Conservation (phyloP, 2,113 vertebrate genomes). For the Corythornis cristatus region DNA sequence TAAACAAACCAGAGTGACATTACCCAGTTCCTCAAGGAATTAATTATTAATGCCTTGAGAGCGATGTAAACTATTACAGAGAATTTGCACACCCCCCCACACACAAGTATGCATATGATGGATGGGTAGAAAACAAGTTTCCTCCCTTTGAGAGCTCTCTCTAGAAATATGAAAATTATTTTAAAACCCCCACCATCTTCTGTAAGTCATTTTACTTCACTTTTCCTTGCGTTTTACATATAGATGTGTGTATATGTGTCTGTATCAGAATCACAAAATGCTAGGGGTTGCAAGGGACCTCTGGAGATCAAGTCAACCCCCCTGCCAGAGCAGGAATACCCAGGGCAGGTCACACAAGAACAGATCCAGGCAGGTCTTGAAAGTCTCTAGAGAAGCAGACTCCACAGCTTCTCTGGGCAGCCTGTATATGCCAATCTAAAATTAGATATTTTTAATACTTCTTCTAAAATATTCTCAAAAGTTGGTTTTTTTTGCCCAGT, state of each 20-base stretch:
- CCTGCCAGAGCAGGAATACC: too few species aligned
- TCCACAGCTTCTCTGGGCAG: too few species aligned
- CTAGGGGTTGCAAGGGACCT: too few species aligned
- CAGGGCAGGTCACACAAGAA: too few species aligned
- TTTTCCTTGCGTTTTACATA: background rate
- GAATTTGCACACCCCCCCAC: background rate
- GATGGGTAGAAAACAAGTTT: background rate
- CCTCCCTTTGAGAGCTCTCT: background rate
- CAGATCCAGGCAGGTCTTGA: too few species aligned
- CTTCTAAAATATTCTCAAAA: background rate
- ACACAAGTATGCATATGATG: fast-evolving
- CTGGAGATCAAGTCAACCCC: too few species aligned
- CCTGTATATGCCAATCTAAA: background rate
- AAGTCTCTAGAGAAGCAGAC: too few species aligned
- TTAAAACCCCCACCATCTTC: background rate
- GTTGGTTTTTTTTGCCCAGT: too few species aligned
- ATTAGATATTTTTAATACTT: background rate
- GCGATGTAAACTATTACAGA: background rate
- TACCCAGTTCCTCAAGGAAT: background rate
- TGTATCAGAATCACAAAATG: background rate
- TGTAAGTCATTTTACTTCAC: background rate
- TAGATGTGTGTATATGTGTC: too few species aligned
- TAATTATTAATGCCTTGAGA: background rate
- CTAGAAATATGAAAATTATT: background rate
- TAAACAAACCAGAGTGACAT: background rate